Base-by-base conservation (phyloP, 1,140 invertebrate genomes). In the Trichonephila clavipes region DNA sequence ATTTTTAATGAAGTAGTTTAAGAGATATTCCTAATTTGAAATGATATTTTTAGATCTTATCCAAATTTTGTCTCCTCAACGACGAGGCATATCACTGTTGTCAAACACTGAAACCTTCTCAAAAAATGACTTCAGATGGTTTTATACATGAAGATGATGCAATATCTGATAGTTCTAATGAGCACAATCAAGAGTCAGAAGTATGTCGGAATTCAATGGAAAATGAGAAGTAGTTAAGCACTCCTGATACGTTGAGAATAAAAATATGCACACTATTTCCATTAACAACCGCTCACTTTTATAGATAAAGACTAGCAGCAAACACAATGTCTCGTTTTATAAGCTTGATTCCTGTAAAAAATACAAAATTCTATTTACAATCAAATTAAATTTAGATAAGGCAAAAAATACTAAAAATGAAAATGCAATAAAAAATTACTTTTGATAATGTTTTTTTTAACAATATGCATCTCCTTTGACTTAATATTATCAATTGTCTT, bases 271-370 rank as follows among this genome's bases (percentile, higher is more conserved):
- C 4, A 18, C 24, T 77, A 34, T 18, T 18, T 77, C 18, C 34
- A 77, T n/a, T 59, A n/a, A 2, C 14, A 85, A 81, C 1, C 2
- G 19, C 1, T 59, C 21, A 34, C 21, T 19, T 7, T 97, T 97
- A 99, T 95, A 99, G 97, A 96, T 99, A 99, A 19, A 99, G 97
- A 96, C 98, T 99, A 59, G 99, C 99, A 88, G 99, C 99, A 96
- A 99, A 99, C 34, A 99, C 98, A 96, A 99, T 99, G 96, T 99
- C 99, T 95, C 99, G 97, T 96, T 99, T 99, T 59, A 99, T 97
- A 72, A 98, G 96, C 95, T 98, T 97, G 91, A 99, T 99, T 12
- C 85, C 92, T 93, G 95, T 95, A 28, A 95, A 92, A 95, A 95
- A 66, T 91, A 94, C 94, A 92, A 28, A 28, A 51, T 51, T 10